These are phyloP conservation scores for Chaetoderma sp. DNA, from an alignment of 2,888 invertebrate species.

Conservation along the genomic window DNA sequence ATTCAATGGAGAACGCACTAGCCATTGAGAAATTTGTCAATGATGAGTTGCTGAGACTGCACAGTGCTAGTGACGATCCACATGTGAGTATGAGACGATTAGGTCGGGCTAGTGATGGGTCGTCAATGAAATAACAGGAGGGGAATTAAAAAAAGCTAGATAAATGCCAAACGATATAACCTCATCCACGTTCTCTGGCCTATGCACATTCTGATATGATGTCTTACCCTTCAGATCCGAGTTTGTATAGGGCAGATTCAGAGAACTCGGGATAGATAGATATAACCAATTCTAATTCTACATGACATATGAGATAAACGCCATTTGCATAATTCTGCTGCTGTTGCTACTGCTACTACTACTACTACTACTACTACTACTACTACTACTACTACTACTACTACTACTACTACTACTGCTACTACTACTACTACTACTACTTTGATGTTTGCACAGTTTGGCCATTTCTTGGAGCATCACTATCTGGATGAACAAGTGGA, in stretches of 20 bases:
- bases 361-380: no score
- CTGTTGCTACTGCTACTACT: no score
- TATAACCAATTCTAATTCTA: no score
- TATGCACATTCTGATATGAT: no score
- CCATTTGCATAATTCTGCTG: no score
- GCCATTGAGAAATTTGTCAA: slow-evolving; percentile 29
- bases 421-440: background rate
- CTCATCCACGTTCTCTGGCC: background rate
- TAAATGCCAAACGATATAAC: background rate
- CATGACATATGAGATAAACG: no score
- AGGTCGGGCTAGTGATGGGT: background rate
- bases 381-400: no score
- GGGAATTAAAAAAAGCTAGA: background rate
- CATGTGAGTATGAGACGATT: slow-evolving; percentile 31
- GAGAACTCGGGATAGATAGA: no score
- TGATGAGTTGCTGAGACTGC: slow-evolving; percentile 16
- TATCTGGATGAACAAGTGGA: slow-evolving; percentile 55
- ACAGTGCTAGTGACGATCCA: slow-evolving; percentile 28
- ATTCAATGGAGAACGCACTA: slow-evolving; percentile 45
- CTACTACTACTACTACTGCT: no score
- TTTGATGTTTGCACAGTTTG: slow-evolving; percentile 2
- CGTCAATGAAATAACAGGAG: background rate
- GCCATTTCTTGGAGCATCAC: slow-evolving; percentile 45
- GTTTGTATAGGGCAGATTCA: no score
- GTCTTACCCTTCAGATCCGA: no score